phyloP scores from a whole-genome alignment of 1,140 invertebrate species.

The Cecropterus lyciades region DNA sequence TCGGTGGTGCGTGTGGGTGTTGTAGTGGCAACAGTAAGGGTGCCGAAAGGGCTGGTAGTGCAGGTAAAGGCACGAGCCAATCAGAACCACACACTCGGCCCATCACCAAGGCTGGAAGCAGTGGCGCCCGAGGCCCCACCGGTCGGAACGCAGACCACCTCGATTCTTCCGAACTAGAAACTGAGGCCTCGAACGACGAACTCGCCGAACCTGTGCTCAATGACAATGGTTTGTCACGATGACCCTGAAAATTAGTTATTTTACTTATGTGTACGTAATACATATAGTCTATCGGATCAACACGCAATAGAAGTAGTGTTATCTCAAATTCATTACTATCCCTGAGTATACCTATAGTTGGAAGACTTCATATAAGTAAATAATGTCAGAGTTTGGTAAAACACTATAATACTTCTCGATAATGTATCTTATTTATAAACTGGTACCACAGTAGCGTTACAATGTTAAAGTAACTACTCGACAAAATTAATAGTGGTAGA shows the following conservation, averaged over 20 bases:
- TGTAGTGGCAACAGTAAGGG: slow-evolving; percentile 67
- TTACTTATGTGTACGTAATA: too few species aligned
- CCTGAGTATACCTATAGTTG: too few species aligned
- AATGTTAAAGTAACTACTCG: too few species aligned
- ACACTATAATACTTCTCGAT: too few species aligned
- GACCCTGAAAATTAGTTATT: slow-evolving; percentile 44
- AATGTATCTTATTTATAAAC: too few species aligned
- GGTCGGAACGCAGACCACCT: slow-evolving; percentile 77
- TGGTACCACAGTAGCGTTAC: too few species aligned
- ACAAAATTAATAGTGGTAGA: too few species aligned
- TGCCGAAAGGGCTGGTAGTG: slow-evolving; percentile 62
- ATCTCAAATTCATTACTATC: too few species aligned
- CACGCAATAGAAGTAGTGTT: too few species aligned
- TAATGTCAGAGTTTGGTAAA: too few species aligned
- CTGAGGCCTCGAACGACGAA: slow-evolving; percentile 54
- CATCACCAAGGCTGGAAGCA: slow-evolving; percentile 73
- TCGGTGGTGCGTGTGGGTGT: slow-evolving; percentile 57
- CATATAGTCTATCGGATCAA: too few species aligned
- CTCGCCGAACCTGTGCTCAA: slow-evolving; percentile 40
- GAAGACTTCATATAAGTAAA: too few species aligned
- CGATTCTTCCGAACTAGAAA: slow-evolving; percentile 67
- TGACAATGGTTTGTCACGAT: slow-evolving; percentile 51
- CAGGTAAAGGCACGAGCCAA: slow-evolving; percentile 72
- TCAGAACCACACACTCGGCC: slow-evolving; percentile 75
- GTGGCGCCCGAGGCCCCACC: slow-evolving; percentile 64